phyloP scores from a whole-genome alignment of 2,797 vertebrate genomes.

The Sylvia borin region DNA sequence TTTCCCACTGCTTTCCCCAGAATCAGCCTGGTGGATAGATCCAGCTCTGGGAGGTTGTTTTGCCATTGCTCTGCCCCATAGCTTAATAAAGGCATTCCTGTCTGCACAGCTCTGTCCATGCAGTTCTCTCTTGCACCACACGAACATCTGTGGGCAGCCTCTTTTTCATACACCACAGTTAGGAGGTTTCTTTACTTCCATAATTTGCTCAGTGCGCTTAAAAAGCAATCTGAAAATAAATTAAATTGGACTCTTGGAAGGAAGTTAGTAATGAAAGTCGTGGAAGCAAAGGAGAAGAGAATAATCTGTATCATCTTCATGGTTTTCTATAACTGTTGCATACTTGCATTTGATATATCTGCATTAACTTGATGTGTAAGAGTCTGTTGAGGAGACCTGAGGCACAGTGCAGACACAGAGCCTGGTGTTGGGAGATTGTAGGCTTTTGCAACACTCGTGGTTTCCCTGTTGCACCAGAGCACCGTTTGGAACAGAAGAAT shows the following conservation, averaged over 20 bases:
- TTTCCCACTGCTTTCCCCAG: neutral
- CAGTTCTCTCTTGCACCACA: neutral
- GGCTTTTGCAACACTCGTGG: accelerated
- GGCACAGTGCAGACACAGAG: neutral
- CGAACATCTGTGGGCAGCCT: neutral
- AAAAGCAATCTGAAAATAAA: constrained; percentile 6
- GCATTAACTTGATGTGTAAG: neutral
- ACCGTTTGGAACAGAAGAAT: neutral
- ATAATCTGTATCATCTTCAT: neutral
- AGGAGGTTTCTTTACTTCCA: neutral
- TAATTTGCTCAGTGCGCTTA: neutral
- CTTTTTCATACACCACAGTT: neutral
- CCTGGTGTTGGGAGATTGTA: neutral
- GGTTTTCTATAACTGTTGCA: neutral
- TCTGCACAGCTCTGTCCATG: neutral
- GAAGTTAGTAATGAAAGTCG: neutral
- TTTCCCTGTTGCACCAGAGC: neutral
- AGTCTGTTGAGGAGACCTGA: neutral
- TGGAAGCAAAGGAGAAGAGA: neutral
- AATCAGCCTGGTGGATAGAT: neutral
- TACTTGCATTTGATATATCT: neutral
- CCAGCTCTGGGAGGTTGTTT: neutral
- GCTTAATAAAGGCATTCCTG: neutral
- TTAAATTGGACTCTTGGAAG: neutral
- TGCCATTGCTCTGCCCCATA: neutral